Evolutionary conservation across 2,888 invertebrate species (phyloP), one percentile per base, ranked within the genome.

Genomic region (Aphodius sticticus): DNA sequence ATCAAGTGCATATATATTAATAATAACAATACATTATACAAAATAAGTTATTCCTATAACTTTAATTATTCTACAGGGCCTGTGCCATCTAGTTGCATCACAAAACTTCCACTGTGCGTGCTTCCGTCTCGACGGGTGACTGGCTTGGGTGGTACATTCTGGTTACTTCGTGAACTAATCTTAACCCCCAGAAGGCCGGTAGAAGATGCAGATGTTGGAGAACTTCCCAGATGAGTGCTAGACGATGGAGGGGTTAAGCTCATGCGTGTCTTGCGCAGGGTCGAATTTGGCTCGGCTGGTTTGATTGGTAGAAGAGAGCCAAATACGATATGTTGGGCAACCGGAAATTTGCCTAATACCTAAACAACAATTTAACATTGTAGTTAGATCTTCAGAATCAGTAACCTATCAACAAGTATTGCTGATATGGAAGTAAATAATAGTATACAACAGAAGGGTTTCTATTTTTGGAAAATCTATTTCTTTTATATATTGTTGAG

Each of bases 321-420:
- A 91, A 99, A 99, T 76, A 96, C 90, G 71, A 97, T 94, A 89
- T 99, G 99, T 88, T 99, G 99, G 74, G 98, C 94, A 0, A 99
- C 96, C 4, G 99, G 98, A 88, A 96, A 98, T 90, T 99, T 99
- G 0, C 93, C 92, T 78, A 99, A 91, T 14, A 96, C 94, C 84
- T 85, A 76, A 6, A 81, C 79, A 79, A 69, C 7, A 80, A 76
- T 77, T 16, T n/a, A 81, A 77, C 72, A n/a, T 53, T 38, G 12
- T 53, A 7, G 12, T 53, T 53, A 12, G 53, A 5, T 9, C 53
- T 53, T 7, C 9, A 53, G 53, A 5, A 2, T 9, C 53, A 78
- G 7, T 16, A 76, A 16, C 6, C 14, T n/a, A 9, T 36, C 75
- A 70, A 14, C 35, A 70, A n/a, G 35, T 36, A 9, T 53, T 12